A percentile compares a stretch with the other conserved stretches of the same genome.
Evolutionary conservation across 1,140 invertebrate genomes (phyloP).

Genomic region (Formica selysi): DNA sequence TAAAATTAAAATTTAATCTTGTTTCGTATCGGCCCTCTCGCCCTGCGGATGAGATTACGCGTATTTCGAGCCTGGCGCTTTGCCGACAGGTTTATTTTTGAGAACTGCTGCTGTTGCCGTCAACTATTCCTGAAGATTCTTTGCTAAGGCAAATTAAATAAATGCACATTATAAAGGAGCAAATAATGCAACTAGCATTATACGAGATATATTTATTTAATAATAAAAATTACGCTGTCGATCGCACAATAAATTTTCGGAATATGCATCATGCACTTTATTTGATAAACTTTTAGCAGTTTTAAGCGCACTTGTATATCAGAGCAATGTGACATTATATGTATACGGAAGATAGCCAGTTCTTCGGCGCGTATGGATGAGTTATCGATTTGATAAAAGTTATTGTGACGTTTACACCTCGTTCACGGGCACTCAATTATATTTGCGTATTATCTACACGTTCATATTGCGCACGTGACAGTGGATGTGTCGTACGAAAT

Average conservation of each 20-base stretch:
- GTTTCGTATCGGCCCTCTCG: slow-evolving; percentile 54
- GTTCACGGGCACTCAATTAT: slow-evolving; percentile 49
- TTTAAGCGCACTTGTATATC: not conserved
- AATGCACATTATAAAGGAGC: not conserved
- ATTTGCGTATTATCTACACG: slow-evolving; percentile 37
- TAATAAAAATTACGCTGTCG: slow-evolving; percentile 14
- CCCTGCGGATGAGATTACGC: slow-evolving; percentile 78
- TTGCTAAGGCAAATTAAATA: slow-evolving; percentile 34
- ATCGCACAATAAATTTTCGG: not conserved
- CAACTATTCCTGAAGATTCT: slow-evolving; percentile 28
- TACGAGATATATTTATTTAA: not conserved
- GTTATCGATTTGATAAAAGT: slow-evolving; percentile 35
- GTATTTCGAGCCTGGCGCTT: slow-evolving; percentile 80
- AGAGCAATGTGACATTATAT: not conserved
- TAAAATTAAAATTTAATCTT: slow-evolving; percentile 86
- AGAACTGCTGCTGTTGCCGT: slow-evolving; percentile 15
- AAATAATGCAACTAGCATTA: slow-evolving; percentile 36
- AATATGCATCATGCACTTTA: not conserved
- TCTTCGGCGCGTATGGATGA: slow-evolving; percentile 1
- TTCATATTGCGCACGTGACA: slow-evolving; percentile 20
- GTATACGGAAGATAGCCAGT: not conserved
- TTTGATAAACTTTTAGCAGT: not conserved
- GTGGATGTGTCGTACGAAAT: slow-evolving; percentile 27
- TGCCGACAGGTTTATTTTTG: slow-evolving; percentile 76
- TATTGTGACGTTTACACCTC: slow-evolving; percentile 33